Evolutionary conservation across 2,113 vertebrate species (phyloP).

Genomic region (Tragelaphus imberbis): DNA sequence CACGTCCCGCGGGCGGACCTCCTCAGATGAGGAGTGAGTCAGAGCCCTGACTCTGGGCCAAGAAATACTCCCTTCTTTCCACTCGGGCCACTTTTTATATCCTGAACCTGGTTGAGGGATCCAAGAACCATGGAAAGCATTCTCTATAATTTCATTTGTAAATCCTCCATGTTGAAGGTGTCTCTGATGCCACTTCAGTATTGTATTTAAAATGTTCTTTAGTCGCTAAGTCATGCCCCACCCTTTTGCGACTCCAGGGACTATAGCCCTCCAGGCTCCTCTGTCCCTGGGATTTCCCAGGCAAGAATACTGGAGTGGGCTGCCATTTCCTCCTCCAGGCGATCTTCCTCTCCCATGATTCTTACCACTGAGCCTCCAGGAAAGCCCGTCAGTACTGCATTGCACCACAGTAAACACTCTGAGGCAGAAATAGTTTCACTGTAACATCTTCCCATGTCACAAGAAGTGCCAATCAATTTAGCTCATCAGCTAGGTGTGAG

Average conservation of each 20-base stretch:
- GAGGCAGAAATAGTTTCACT: neutral
- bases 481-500: neutral
- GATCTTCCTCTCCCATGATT: neutral
- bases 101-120: neutral
- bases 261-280: neutral
- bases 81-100: neutral
- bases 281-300: neutral
- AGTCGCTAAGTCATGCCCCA: accelerated
- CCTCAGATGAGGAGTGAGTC: accelerated
- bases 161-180: neutral
- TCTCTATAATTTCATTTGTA: neutral
- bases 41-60: neutral
- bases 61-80: neutral
- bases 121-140: neutral
- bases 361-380: neutral
- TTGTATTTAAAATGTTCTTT: too few relatives aligned
- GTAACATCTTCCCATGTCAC: neutral
- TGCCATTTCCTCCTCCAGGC: neutral
- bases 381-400: accelerated
- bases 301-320: neutral
- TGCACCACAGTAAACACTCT: neutral
- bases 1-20: accelerated
- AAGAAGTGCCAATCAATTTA: neutral
- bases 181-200: neutral
- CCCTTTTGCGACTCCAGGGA: neutral